Percentiles rank a stretch among this genome's conserved stretches.
Conservation (phyloP, 2,888 invertebrate species). For the Scaptomyza caliginosa region DNA sequence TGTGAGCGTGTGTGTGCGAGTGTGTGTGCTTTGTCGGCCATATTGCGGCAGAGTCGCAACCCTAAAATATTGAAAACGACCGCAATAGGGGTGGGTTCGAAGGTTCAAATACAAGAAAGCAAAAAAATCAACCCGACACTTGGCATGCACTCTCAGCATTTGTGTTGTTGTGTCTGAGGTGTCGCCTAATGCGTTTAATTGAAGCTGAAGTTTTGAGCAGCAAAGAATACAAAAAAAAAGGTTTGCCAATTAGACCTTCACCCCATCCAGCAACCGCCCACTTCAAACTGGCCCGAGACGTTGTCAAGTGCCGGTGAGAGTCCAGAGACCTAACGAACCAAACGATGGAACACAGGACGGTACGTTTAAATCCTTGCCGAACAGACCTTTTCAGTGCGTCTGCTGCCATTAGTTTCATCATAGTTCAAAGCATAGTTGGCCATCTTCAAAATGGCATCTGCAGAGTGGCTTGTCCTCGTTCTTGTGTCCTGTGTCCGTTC, state of each 20-base stretch:
- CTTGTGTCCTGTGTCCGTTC: constrained; percentile 56
- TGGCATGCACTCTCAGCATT: background rate
- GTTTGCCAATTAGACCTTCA: constrained; percentile 59
- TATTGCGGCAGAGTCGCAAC: constrained; percentile 60
- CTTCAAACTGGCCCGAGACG: constrained; percentile 32
- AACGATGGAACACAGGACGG: background rate
- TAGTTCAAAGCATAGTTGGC: constrained; percentile 76
- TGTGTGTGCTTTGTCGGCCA: constrained; percentile 65
- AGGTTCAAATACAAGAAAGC: background rate
- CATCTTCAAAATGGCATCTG: constrained; percentile 44
- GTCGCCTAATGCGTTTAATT: constrained; percentile 76
- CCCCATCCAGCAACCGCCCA: constrained; percentile 1
- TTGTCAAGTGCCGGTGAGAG: constrained; percentile 45
- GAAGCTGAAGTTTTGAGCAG: constrained; percentile 42
- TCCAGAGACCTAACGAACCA: constrained; percentile 33
- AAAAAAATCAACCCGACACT: background rate
- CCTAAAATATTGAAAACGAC: constrained; percentile 44
- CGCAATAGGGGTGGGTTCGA: constrained; percentile 40
- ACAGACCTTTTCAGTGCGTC: constrained; percentile 27
- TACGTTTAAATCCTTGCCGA: background rate
- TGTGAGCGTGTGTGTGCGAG: constrained; percentile 34
- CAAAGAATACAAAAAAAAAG: constrained; percentile 19
- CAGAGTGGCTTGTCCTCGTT: constrained; percentile 19
- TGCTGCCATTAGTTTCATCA: constrained; percentile 68
- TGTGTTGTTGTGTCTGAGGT: constrained; percentile 53